Evolutionary conservation across 2,797 vertebrate genomes (phyloP), one percentile per base, ranked within the genome.

Genomic region (Sarcophilus harrisii): DNA sequence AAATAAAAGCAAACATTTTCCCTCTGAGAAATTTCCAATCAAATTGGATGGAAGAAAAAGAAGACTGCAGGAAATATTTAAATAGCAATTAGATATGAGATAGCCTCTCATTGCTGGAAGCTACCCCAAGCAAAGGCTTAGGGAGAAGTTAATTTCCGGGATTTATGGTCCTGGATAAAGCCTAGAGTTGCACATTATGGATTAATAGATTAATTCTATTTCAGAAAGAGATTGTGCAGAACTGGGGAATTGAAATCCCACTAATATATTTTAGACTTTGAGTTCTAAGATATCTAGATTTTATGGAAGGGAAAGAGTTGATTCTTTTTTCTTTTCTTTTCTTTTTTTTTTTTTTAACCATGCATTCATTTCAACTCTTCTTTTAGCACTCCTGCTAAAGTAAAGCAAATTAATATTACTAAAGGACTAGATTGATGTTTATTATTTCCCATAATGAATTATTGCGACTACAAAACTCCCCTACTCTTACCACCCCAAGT

Each of bases 141-240:
- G 60, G 95, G 91, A 14, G 87, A 95, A 97, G 95, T 96, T 98
- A 98, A 98, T 98, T 98, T 98, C 97, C 97, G 97, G 94, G 96
- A 98, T 98, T 98, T 98, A 98, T 92, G 93, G 95, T 91, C n/a
- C 52, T 97, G 55, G 97, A 94, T 97, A 98, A 98, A 98, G 97
- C 92, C 93, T 91, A 96, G 92, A 98, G 97, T 96, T 97, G 96
- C 95, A 96, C 52, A 92, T 97, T 94, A 94, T 94, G 96, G 94
- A 90, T 97, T 97, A 55, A 91, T 66, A 97, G 95, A 97, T 98
- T 98, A 97, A 97, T 97, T 98, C 97, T 92, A 97, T 95, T 97
- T 98, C 91, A 90, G 94, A 95, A 97, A 96, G 96, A 96, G 96
- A 97, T 58, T 97, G 91, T 1, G 58, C 96, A 96, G 95, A 95